These are phyloP conservation scores for Stylophora pistillata DNA, from an alignment of 64 coral and sea anemone species.

Conservation along the genomic window DNA sequence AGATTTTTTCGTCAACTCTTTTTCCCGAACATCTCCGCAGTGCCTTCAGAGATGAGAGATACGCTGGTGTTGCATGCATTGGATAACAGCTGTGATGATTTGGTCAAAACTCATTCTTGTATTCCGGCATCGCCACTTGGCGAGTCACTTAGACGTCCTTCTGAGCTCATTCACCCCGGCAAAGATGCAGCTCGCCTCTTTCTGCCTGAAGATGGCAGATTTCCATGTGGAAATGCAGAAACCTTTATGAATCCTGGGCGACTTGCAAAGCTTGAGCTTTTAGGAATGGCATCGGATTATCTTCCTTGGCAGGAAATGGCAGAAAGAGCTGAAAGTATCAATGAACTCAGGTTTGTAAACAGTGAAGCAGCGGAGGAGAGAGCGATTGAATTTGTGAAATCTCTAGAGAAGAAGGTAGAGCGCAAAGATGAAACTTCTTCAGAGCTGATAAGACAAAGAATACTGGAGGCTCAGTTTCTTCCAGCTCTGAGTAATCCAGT, in stretches of 20 bases:
- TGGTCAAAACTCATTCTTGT: slow-evolving; percentile 45
- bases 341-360: neutral
- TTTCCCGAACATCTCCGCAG: slow-evolving; percentile 24
- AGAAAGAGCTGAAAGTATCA: slow-evolving; percentile 66
- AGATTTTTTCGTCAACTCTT: slow-evolving; percentile 53
- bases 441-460: neutral
- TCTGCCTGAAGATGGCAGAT: slow-evolving; percentile 52
- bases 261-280: slow-evolving; percentile 29
- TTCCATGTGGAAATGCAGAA: slow-evolving; percentile 40
- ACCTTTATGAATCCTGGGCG: slow-evolving; percentile 37
- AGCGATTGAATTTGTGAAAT: slow-evolving; percentile 20
- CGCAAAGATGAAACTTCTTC: neutral
- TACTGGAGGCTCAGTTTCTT: slow-evolving; percentile 59
- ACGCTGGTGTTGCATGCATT: slow-evolving; percentile 46
- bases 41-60: slow-evolving; percentile 18
- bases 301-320: slow-evolving; percentile 50
- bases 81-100: slow-evolving; percentile 7
- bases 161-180: slow-evolving; percentile 59
- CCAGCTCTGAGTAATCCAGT: slow-evolving; percentile 63
- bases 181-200: slow-evolving; percentile 45
- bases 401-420: slow-evolving; percentile 34
- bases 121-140: slow-evolving; percentile 61
- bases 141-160: slow-evolving; percentile 33
- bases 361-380: neutral
- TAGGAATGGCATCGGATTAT: slow-evolving; percentile 68